Base-by-base conservation (phyloP, 2,888 invertebrate genomes). In the Sturmia bella region DNA sequence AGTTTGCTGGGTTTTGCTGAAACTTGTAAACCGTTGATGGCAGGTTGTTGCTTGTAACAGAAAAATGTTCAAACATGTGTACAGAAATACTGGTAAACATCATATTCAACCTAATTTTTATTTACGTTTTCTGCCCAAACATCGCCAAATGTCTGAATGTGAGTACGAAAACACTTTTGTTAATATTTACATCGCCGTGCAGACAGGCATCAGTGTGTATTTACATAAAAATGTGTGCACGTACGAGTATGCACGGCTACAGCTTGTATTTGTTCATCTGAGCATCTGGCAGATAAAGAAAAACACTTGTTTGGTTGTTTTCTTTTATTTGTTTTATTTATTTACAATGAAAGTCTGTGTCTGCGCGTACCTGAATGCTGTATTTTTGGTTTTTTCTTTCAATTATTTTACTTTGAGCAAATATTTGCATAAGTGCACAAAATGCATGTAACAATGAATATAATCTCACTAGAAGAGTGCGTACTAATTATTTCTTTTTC, bases 141-240 rank as follows among this genome's bases (percentile, higher is more conserved):
- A 64, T 56, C 56, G 45, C 37, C 37, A 73, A 1, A 21, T 9
- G 7, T 32, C 5, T 7, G 5, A 15, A 43, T 43, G 43, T 27
- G 0, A 17, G 39, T 48, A 37, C 19, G 41, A 39, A 32, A 6
- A 21, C 32, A 45, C 2, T 37, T 56, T 7, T 54, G 21, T 41
- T 39, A 45, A 39, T 12, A 17, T 48, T 17, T 59, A 4, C 32
- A 66, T 48, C 19, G 17, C 41, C 17, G 50, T 27, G 39, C 9
- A 54, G 19, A 17, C 12, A 54, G 12, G 11, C 17, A 45, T 52
- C 6, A 1, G 24, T 24, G 15, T 61, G 89, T 63, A 37, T 57
- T 59, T 19, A 39, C 45, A 39, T 21, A 21, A 50, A 50, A 50
- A 21, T 66, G 32, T 32, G 32, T 32, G 32, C 7, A 32, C 32